phyloP scores from a whole-genome alignment of 2,797 vertebrate species.

The Gymnothorax reevesii region DNA sequence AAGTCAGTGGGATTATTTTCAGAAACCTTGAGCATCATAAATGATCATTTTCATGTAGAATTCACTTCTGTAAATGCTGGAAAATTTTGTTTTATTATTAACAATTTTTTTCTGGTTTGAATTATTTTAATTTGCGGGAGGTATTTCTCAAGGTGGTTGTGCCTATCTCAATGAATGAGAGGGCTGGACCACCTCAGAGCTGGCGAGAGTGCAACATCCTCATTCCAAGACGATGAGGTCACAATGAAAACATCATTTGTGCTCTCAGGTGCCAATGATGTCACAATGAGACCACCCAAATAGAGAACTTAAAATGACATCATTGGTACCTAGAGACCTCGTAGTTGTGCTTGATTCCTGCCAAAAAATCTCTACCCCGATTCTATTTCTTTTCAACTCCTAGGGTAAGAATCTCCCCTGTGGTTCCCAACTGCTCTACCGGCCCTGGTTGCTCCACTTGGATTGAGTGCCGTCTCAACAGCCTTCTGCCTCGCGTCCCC shows the following conservation, averaged over 20 bases:
- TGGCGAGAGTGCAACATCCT: neutral
- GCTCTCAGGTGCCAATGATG: neutral
- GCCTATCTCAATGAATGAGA: neutral
- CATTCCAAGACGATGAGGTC: neutral
- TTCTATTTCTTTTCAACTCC: neutral
- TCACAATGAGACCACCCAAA: neutral
- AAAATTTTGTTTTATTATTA: neutral
- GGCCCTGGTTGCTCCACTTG: slow-evolving; percentile 49
- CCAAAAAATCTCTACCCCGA: neutral
- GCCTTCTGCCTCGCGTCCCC: slow-evolving; percentile 24
- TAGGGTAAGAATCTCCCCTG: slow-evolving; percentile 38
- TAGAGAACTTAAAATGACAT: too few species aligned
- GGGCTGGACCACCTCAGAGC: neutral
- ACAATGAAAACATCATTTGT: neutral
- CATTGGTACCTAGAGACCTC: too few species aligned
- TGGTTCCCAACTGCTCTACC: slow-evolving; percentile 39
- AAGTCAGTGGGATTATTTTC: neutral
- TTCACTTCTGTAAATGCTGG: neutral
- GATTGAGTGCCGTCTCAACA: slow-evolving; percentile 51
- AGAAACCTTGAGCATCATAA: neutral
- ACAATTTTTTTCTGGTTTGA: neutral
- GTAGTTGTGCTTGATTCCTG: too few species aligned
- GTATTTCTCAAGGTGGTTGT: neutral
- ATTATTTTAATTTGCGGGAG: neutral
- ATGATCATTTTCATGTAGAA: neutral